Evolutionary conservation across 2,113 vertebrate species (phyloP).

Genomic region (Callocephalon fimbriatum): DNA sequence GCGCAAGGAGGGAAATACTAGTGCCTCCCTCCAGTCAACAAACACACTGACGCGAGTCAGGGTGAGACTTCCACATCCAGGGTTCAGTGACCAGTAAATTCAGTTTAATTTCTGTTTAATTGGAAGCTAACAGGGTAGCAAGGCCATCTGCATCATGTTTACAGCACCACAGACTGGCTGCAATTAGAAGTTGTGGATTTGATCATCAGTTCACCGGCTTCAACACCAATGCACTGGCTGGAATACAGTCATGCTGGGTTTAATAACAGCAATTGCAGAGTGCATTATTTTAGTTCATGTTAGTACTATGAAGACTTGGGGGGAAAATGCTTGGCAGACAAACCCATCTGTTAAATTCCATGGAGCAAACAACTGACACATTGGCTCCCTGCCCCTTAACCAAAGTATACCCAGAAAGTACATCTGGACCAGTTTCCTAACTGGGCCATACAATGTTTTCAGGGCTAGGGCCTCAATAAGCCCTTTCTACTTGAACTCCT

Average conservation of each 20-base stretch:
- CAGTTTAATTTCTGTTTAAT: not conserved
- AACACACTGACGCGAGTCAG: not conserved
- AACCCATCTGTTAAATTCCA: not conserved
- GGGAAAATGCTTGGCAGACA: not conserved
- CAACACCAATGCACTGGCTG: conserved; percentile 6
- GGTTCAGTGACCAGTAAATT: conserved; percentile 3
- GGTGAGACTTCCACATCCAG: not conserved
- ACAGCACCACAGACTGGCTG: conserved; percentile 2
- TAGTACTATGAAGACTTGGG: not conserved
- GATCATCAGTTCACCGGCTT: conserved; percentile 21
- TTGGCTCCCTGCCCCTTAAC: not conserved
- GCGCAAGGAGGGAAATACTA: not conserved
- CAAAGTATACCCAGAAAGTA: not conserved
- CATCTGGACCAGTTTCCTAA: not conserved
- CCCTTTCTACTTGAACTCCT: not conserved
- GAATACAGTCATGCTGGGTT: not conserved
- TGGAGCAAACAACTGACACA: not conserved
- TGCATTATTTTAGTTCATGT: not conserved
- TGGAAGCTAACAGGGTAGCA: not conserved
- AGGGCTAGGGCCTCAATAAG: not conserved
- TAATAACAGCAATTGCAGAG: not conserved
- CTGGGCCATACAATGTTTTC: not conserved
- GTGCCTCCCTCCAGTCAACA: not conserved
- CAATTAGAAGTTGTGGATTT: conserved; percentile 45
- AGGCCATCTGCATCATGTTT: conserved; percentile 53